Evolutionary conservation across 2,113 vertebrate genomes (phyloP).

Genomic region (Ariopsis seemanni): DNA sequence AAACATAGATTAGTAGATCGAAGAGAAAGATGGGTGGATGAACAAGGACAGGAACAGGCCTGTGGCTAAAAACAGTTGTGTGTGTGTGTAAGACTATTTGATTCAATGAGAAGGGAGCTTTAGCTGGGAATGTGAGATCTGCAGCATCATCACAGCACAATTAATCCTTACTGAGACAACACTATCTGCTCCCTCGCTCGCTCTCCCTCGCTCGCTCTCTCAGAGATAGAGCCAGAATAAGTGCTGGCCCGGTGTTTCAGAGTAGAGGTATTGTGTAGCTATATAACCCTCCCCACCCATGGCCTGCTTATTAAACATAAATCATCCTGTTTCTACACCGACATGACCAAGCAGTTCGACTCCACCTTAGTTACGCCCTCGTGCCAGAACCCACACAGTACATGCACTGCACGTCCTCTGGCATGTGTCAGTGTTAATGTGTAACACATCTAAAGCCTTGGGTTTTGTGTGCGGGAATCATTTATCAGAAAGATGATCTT

Average conservation of each 20-base stretch:
- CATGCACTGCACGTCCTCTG: not conserved
- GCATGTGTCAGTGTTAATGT: not conserved
- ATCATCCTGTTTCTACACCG: not conserved
- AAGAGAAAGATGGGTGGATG: slow-evolving; percentile 1
- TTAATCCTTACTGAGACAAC: slow-evolving; percentile 64
- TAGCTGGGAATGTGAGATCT: slow-evolving; percentile 71
- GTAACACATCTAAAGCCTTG: not conserved
- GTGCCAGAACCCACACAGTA: not conserved
- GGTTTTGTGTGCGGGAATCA: not conserved
- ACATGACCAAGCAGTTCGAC: not conserved
- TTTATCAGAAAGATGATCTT: not conserved
- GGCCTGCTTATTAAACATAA: not conserved
- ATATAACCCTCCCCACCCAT: not conserved
- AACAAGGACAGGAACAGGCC: slow-evolving; percentile 47
- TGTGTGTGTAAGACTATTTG: slow-evolving; percentile 22
- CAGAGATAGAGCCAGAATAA: not conserved
- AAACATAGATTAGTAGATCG: slow-evolving; percentile 19
- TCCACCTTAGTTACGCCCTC: not conserved
- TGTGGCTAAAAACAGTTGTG: slow-evolving; percentile 39
- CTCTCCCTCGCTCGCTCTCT: not conserved
- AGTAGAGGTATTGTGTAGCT: not conserved
- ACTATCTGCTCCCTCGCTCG: not conserved
- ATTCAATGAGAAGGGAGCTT: slow-evolving; percentile 52
- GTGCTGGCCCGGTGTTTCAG: not conserved
- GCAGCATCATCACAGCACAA: slow-evolving; percentile 70